Evolutionary conservation across 53 echinoderm and acorn worm species (phyloP).

Genomic region (Hippasteria phrygiana): DNA sequence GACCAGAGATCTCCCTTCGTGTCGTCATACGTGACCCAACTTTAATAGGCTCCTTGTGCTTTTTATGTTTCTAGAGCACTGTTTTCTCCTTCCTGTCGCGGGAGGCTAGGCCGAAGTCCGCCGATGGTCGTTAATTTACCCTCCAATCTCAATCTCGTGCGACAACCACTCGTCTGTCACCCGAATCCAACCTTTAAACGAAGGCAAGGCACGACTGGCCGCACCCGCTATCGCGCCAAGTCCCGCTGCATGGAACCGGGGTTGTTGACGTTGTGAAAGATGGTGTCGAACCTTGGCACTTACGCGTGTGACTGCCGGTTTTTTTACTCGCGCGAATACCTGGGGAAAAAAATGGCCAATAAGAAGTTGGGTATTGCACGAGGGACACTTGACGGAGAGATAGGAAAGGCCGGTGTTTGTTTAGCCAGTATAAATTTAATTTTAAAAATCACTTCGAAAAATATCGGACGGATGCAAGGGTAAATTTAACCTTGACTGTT

Average conservation of each 20-base stretch:
- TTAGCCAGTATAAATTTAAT: conserved; percentile 1
- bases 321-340: not conserved
- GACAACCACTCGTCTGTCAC: not conserved
- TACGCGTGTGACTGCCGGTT: not conserved
- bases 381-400: not conserved
- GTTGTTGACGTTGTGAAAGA: conserved; percentile 21
- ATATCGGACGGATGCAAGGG: not conserved
- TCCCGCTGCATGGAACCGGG: not conserved
- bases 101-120: not conserved
- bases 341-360: not conserved
- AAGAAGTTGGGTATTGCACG: not conserved
- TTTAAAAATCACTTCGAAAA: conserved; percentile 9
- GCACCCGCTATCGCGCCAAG: too few species aligned
- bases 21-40: not conserved
- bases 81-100: not conserved
- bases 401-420: not conserved
- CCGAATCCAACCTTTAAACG: not conserved
- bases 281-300: conserved; percentile 16
- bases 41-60: not conserved
- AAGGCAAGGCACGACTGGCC: not conserved
- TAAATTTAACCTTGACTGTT: not conserved
- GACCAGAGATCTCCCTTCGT: not conserved
- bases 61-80: not conserved
- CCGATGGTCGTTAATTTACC: not conserved
- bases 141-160: not conserved